These are phyloP conservation scores for Salpingus planirostris DNA, from an alignment of 2,888 invertebrate genomes.

Conservation along the genomic window DNA sequence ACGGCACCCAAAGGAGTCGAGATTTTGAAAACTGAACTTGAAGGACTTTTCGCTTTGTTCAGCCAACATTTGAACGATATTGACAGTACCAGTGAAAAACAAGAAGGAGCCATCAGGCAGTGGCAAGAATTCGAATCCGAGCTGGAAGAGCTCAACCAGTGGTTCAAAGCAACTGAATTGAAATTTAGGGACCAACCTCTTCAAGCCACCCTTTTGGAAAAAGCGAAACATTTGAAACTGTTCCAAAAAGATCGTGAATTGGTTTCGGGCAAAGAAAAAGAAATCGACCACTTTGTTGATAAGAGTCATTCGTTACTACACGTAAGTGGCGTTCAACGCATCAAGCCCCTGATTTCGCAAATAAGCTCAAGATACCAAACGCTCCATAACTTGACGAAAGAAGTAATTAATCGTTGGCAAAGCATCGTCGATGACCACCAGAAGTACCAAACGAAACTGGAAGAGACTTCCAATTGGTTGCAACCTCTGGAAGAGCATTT, in stretches of 20 bases:
- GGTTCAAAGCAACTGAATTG: slow-evolving; percentile 79
- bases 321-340: slow-evolving; percentile 72
- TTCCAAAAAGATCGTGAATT: slow-evolving; percentile 67
- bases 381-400: slow-evolving; percentile 71
- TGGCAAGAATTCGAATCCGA: slow-evolving; percentile 84
- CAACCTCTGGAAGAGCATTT: slow-evolving; percentile 66
- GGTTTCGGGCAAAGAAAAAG: slow-evolving; percentile 71
- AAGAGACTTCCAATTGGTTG: slow-evolving; percentile 70
- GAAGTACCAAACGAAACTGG: slow-evolving; percentile 64
- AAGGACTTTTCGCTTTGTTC: slow-evolving; percentile 57
- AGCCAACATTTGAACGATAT: slow-evolving; percentile 60
- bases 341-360: slow-evolving; percentile 81
- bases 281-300: slow-evolving; percentile 82
- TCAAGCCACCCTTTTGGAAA: slow-evolving; percentile 72
- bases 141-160: slow-evolving; percentile 70
- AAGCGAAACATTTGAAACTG: slow-evolving; percentile 62
- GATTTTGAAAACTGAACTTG: slow-evolving; percentile 63
- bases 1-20: slow-evolving; percentile 74
- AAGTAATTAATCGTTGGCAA: slow-evolving; percentile 77
- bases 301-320: slow-evolving; percentile 80
- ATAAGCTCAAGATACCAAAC: slow-evolving; percentile 81
- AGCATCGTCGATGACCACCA: slow-evolving; percentile 76
- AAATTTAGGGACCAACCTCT: slow-evolving; percentile 80
- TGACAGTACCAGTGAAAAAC: slow-evolving; percentile 60
- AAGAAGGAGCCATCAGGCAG: slow-evolving; percentile 64